A percentile compares a stretch with the other conserved stretches of the same genome.
Evolutionary conservation across 2,797 vertebrate genomes (phyloP).

Genomic region (Phalloptychus januarius): DNA sequence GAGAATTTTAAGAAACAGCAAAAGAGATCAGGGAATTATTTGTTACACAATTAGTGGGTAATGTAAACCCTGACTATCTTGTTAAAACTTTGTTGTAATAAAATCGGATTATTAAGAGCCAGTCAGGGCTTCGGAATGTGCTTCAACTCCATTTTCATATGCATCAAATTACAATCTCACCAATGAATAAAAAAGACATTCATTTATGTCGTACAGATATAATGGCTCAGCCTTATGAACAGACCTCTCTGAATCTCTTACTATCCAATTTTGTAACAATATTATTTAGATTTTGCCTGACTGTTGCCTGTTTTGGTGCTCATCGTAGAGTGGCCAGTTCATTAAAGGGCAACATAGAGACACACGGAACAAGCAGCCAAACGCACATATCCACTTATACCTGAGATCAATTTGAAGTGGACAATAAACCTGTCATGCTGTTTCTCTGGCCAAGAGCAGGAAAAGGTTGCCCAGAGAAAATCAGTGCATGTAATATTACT

Average conservation of each 20-base stretch:
- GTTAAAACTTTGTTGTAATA: neutral
- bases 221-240: neutral
- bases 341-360: neutral
- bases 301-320: neutral
- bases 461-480: neutral
- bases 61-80: neutral
- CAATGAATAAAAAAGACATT: neutral
- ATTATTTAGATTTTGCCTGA: neutral
- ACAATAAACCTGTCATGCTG: neutral
- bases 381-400: neutral
- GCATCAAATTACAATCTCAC: neutral
- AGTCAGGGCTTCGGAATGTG: neutral
- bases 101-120: neutral
- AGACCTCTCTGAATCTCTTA: slow-evolving; percentile 2
- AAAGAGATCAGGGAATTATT: neutral
- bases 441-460: neutral
- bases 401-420: neutral
- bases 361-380: neutral
- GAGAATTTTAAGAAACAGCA: neutral
- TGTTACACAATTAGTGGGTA: neutral
- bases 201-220: neutral
- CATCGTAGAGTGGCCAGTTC: neutral
- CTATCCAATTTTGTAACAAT: neutral
- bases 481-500: neutral
- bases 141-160: neutral